Base-by-base conservation (phyloP, 2,888 invertebrate species). In the Drosophila maculinotata region DNA sequence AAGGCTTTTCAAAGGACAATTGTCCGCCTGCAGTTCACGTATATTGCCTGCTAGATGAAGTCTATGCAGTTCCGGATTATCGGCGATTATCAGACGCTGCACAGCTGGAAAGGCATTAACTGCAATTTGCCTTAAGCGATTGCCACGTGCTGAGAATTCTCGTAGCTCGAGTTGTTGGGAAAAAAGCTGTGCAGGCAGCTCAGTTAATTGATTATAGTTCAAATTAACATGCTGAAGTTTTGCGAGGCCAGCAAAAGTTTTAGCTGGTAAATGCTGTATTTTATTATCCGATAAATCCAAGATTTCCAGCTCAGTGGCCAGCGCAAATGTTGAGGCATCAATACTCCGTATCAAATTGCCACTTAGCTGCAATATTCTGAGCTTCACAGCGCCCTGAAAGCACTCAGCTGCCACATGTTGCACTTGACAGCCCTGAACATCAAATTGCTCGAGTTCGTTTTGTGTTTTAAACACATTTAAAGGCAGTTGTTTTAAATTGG, bases 401-500 rank as follows among this genome's bases (percentile, higher is more conserved):
- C 79, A 76, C 5, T 41, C 38, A 0, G 25, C 14, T 10, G 58
- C 41, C 9, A 79, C 65, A 15, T 52, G 44, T 6, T 66, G 56
- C 39, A 79, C 60, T 4, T 52, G 38, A 47, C 81, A 76, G 33
- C 42, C 38, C 35, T 68, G 49, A 1, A 54, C 65, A 57, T 71
- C 78, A 2, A 90, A 45, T 7, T 80, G 76, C 15, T 81, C 76
- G 17, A 90, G 33, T 10, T 81, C 76, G 17, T 90, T 31, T 10
- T 78, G 54, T 0, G 67, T 36, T 3, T 67, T 59, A 35, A 90
- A 90, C 10, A 90, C 42, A 9, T 77, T 79, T 12, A 69, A 53
- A 0, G 90, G 90, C 23, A 90, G 14, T 2, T 67, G 57, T 20
- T 33, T 49, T 35, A 90, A 49, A 3, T 64, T 59, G 20, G 89